These are phyloP conservation scores for Ceratina australensis DNA, from an alignment of 1,140 invertebrate genomes.

Conservation along the genomic window DNA sequence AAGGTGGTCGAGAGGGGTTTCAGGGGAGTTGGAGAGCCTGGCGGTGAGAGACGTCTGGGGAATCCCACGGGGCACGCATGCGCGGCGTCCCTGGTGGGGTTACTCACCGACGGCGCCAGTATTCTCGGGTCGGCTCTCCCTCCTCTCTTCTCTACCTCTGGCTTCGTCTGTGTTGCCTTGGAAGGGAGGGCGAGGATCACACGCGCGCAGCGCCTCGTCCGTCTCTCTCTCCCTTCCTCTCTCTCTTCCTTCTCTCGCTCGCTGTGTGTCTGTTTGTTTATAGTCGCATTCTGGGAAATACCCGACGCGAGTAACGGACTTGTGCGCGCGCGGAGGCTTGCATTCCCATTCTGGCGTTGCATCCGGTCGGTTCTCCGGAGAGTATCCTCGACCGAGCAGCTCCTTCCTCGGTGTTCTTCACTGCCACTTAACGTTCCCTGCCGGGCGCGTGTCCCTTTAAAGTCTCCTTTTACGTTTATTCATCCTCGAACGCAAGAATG, in stretches of 20 bases:
- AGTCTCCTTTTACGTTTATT: constrained; percentile 34
- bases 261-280: constrained; percentile 75
- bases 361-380: constrained; percentile 72
- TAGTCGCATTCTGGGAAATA: constrained; percentile 76
- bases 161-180: constrained; percentile 55
- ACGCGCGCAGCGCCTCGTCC: constrained; percentile 45
- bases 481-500: constrained; percentile 8
- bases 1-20: constrained; percentile 20
- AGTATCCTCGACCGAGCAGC: constrained; percentile 36
- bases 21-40: constrained; percentile 34
- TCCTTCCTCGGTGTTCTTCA: constrained; percentile 37
- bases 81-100: constrained; percentile 48
- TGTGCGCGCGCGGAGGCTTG: constrained; percentile 63
- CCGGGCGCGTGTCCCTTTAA: constrained; percentile 38
- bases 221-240: constrained; percentile 25
- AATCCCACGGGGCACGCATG: constrained; percentile 63
- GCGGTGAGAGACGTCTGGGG: constrained; percentile 44
- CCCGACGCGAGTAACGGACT: constrained; percentile 75
- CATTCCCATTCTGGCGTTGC: constrained; percentile 75
- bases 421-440: constrained; percentile 33
- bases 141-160: constrained; percentile 31
- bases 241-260: constrained; percentile 23
- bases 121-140: constrained; percentile 35
- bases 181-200: constrained; percentile 61
- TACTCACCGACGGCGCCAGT: constrained; percentile 66